Percentiles rank a stretch among this genome's conserved stretches.
Conservation (phyloP, 1,140 invertebrate species). For the Cherax destructor region DNA sequence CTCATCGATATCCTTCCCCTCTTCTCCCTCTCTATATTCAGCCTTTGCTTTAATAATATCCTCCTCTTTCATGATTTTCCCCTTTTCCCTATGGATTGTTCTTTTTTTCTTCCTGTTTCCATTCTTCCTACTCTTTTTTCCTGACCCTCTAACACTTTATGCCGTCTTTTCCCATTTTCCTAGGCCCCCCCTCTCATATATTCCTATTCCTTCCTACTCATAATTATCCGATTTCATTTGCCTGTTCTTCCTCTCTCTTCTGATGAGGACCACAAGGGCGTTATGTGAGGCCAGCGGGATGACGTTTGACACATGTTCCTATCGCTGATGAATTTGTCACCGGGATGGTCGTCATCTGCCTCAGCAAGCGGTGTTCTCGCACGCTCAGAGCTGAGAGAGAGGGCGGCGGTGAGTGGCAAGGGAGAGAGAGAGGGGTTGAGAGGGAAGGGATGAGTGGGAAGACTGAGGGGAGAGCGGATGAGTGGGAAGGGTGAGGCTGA, state of each 20-base stretch:
- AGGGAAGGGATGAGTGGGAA: background rate
- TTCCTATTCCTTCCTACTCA: background rate
- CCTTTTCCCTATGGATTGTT: background rate
- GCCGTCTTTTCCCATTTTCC: background rate
- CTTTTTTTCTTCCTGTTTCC: background rate
- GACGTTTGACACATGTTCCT: constrained; percentile 63
- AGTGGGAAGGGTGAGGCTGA: background rate
- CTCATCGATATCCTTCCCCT: too few species aligned
- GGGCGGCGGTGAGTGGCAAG: too few species aligned
- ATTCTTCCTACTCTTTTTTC: background rate
- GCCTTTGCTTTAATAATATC: background rate
- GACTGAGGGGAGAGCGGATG: too few species aligned
- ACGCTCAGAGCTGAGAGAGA: background rate
- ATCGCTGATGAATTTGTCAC: constrained; percentile 64
- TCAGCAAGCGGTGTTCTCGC: constrained; percentile 3
- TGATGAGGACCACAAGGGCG: background rate
- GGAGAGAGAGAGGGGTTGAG: background rate
- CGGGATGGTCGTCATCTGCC: constrained; percentile 43
- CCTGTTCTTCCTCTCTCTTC: too few species aligned
- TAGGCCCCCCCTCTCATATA: background rate
- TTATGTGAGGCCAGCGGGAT: constrained; percentile 35
- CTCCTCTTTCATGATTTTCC: background rate
- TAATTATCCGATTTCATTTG: too few species aligned
- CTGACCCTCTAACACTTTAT: background rate
- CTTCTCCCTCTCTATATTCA: too few species aligned